phyloP scores from a whole-genome alignment of 2,888 invertebrate genomes.

The Magallana nippona region DNA sequence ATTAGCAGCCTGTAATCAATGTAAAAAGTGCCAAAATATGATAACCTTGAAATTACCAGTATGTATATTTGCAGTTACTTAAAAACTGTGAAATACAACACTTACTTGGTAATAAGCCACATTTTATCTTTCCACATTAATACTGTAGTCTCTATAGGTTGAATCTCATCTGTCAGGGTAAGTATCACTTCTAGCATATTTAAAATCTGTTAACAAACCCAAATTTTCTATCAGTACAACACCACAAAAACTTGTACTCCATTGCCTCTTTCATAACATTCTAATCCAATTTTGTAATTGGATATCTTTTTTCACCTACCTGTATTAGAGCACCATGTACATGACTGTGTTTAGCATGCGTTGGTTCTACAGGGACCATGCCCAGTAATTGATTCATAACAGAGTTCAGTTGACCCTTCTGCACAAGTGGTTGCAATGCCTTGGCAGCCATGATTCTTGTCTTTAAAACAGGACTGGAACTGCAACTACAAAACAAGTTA shows the following conservation, averaged over 20 bases:
- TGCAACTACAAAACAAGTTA: slow-evolving; percentile 81
- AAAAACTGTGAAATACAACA: too few relatives aligned
- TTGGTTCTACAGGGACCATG: slow-evolving; percentile 69
- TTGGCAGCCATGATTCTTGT: slow-evolving; percentile 88
- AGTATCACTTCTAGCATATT: slow-evolving; percentile 16
- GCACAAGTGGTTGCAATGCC: slow-evolving; percentile 85
- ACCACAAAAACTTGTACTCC: neutral
- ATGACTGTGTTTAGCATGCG: slow-evolving; percentile 82
- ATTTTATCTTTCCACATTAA: slow-evolving; percentile 25
- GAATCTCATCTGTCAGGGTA: slow-evolving; percentile 6
- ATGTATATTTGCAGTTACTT: too few relatives aligned
- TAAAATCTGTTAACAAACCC: slow-evolving; percentile 21
- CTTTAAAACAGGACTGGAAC: slow-evolving; percentile 85
- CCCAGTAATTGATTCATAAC: slow-evolving; percentile 78
- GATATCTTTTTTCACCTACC: slow-evolving; percentile 79
- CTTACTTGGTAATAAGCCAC: slow-evolving; percentile 40
- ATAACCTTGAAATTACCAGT: too few relatives aligned
- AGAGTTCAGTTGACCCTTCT: slow-evolving; percentile 76
- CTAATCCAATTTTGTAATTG: neutral
- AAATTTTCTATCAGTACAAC: too few relatives aligned
- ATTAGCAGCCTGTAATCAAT: too few relatives aligned
- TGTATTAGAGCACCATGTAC: slow-evolving; percentile 86
- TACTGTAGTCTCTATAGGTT: neutral
- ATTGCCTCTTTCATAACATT: neutral
- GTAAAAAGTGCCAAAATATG: too few relatives aligned